phyloP scores from a whole-genome alignment of 2,797 vertebrate genomes.

The Malacoraja senta region DNA sequence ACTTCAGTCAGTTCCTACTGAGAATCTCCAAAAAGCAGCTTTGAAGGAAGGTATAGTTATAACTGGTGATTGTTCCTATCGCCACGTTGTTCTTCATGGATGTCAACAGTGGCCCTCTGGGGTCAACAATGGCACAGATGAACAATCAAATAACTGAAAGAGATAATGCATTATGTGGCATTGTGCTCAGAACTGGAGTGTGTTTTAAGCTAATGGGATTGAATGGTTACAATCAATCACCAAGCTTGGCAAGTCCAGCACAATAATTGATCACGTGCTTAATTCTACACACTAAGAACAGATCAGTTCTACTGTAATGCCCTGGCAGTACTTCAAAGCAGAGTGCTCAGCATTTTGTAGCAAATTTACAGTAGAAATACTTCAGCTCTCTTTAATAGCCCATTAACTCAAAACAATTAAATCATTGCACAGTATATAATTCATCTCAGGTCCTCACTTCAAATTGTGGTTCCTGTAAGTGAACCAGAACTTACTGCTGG shows the following conservation, averaged over 20 bases:
- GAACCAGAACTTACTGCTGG: neutral
- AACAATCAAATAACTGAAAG: constrained; percentile 36
- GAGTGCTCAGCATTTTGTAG: neutral
- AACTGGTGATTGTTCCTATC: constrained; percentile 16
- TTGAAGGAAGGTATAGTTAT: constrained; percentile 25
- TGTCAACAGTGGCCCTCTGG: constrained; percentile 29
- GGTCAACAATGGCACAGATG: constrained; percentile 31
- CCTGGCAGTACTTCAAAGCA: neutral
- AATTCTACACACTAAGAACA: constrained; percentile 1
- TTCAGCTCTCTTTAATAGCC: neutral
- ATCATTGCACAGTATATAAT: neutral
- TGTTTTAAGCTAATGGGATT: constrained; percentile 24
- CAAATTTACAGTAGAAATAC: neutral
- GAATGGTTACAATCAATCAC: constrained; percentile 2
- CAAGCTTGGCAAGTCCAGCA: neutral
- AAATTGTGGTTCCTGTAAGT: neutral
- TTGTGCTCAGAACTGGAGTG: neutral
- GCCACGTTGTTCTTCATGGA: constrained; percentile 25
- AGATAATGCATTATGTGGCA: constrained; percentile 28
- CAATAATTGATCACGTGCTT: constrained; percentile 36
- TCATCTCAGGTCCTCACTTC: neutral
- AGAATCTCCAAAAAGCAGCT: constrained; percentile 1
- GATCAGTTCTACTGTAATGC: neutral
- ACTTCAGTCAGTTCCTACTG: constrained; percentile 11
- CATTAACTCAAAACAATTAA: neutral